Evolutionary conservation across 2,113 vertebrate species (phyloP), one percentile per base, ranked within the genome.

Genomic region (Hepsetus odoe): DNA sequence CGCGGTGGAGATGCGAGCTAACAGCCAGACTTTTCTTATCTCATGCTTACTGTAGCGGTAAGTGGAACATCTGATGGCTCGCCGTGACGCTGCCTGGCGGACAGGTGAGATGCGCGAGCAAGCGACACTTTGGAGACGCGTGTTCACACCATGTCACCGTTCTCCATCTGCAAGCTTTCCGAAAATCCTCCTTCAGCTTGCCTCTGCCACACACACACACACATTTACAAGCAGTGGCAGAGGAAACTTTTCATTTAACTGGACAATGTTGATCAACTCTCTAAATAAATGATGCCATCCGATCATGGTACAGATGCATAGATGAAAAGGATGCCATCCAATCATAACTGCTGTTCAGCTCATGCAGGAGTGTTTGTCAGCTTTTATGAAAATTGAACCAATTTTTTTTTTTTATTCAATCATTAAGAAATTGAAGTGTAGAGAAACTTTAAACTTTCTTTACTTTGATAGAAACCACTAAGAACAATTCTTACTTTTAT

Each of bases 11-110:
- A 33, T 16, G 42, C 26, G 68, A 22, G 44, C 53, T 64, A 83
- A 77, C 78, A 80, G 82, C 72, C 82, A 80, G 74, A 67, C 79
- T 80, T 80, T 87, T 84, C 88, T 85, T 86, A 93, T 89, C 88
- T 81, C 84, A 86, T 84, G 86, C 85, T 92, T 91, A 91, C 89
- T 79, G 89, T 92, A 91, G 91, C 92, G 91, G 86, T 87, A 91
- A 92, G 90, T 85, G 87, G 89, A 89, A 89, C 91, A 92, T 92
- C 91, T 92, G 92, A 93, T 90, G 90, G 89, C 88, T 88, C 71
- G 83, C 87, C 85, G 86, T 89, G 89, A 91, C 87, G 82, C 85
- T 85, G 85, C 81, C 71, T 84, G 87, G 92, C 90, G 90, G 91
- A 93, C 92, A 93, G 92, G 91, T 93, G 90, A 93, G 91, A 91